Percentiles rank a stretch among this genome's conserved stretches.
Evolutionary conservation across 2,797 vertebrate genomes (phyloP).

Genomic region (Manis javanica): DNA sequence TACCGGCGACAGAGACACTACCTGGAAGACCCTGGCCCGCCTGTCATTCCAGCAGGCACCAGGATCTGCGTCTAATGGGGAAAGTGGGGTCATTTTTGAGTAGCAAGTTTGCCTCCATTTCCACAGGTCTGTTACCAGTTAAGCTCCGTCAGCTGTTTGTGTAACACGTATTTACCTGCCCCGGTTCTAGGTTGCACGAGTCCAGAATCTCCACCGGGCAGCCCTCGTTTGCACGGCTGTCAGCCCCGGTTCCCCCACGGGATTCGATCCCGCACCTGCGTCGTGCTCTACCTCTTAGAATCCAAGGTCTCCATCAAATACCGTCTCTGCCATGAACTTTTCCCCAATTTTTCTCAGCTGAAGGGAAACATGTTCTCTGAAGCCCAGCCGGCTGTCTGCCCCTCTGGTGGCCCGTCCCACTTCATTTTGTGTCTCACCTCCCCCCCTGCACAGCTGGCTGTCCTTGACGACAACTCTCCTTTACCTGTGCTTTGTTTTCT

Average conservation of each 20-base stretch:
- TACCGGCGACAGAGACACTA: neutral
- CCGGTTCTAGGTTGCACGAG: neutral
- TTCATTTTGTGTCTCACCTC: neutral
- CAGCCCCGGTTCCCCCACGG: no score
- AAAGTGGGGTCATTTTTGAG: neutral
- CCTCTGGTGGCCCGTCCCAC: neutral
- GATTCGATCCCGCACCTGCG: no score
- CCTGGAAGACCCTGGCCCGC: neutral
- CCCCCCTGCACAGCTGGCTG: neutral
- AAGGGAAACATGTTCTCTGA: neutral
- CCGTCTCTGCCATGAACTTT: neutral
- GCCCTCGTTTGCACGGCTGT: neutral
- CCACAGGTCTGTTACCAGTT: neutral
- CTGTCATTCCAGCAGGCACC: neutral
- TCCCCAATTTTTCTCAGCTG: neutral
- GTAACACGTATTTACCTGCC: neutral
- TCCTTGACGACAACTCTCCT: neutral
- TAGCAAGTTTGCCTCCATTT: neutral
- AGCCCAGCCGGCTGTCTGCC: neutral
- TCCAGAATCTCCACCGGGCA: neutral
- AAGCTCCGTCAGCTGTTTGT: neutral
- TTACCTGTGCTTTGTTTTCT: neutral
- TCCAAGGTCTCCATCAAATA: neutral
- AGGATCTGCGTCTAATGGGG: neutral
- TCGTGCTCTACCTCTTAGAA: neutral